Evolutionary conservation across 2,888 invertebrate species (phyloP), one percentile per base, ranked within the genome.

Genomic region (Nomada ferruginata): DNA sequence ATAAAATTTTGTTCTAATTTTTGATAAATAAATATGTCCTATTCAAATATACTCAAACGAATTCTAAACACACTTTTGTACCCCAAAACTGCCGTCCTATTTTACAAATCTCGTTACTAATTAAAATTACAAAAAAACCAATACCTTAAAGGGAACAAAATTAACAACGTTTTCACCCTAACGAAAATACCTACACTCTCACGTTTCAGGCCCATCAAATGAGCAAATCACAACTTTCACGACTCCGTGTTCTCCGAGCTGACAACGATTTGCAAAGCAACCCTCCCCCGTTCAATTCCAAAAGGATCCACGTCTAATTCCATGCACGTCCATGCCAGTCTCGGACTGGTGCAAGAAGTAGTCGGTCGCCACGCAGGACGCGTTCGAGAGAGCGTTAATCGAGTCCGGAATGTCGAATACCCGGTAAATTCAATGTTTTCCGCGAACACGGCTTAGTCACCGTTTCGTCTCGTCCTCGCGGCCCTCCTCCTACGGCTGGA

Each of bases 371-470:
- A 74, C 47, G 44, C 15, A 71, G 60, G 72, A 76, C 74, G 77
- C 73, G 52, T 66, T 69, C 63, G 65, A 10, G 69, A 64, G 61
- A 81, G 79, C 85, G 85, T 85, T 88, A 85, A 88, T 88, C 87
- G 84, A 89, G 89, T 88, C 84, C 77, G 86, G 86, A 88, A 83
- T 80, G 74, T 84, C 82, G 81, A 71, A 81, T 85, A 82, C 75
- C 76, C 77, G 64, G 82, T 74, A 78, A 84, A 87, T 85, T 78
- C 83, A 81, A 82, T 82, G 85, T 85, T 88, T 89, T 87, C 90
- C 82, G 81, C 80, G 91, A 89, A 91, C 18, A 36, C 70, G 83
- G 85, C 88, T 91, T 90, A 91, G 89, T 91, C 91, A 91, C 76
- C 88, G 82, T 70, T 65, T 82, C 73, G 76, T 77, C 76, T 74